Evolutionary conservation across 2,113 vertebrate genomes (phyloP).

Genomic region (Etheostoma cragini): DNA sequence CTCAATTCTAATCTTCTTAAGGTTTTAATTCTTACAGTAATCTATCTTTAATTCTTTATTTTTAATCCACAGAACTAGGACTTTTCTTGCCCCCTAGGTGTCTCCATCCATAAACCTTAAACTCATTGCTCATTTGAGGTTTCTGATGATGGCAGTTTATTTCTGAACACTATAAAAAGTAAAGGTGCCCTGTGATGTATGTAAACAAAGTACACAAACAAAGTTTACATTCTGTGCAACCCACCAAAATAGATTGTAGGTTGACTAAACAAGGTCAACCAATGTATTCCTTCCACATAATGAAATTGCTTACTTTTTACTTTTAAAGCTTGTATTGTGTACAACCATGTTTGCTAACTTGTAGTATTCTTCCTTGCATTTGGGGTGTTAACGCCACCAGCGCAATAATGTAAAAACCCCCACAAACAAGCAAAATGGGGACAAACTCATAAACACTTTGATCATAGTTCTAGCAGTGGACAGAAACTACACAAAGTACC

Average conservation of each 20-base stretch:
- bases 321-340: background rate
- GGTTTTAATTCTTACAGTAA: slow-evolving; percentile 17
- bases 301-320: background rate
- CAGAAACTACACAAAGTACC: background rate
- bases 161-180: background rate
- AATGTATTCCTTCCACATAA: background rate
- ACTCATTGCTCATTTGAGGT: too few species aligned
- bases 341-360: background rate
- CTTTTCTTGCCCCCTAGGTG: background rate
- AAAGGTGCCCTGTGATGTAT: background rate
- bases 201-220: background rate
- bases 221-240: background rate
- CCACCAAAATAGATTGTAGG: too few species aligned
- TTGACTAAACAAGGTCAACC: too few species aligned
- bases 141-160: background rate
- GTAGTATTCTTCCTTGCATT: background rate
- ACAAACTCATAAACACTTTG: background rate
- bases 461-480: background rate
- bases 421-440: background rate
- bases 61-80: slow-evolving; percentile 11
- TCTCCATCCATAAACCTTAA: background rate
- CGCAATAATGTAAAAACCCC: background rate
- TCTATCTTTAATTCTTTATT: slow-evolving; percentile 31
- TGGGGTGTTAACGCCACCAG: background rate
- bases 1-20: slow-evolving; percentile 5